Conservation (phyloP, 23 tunicate species). For the Aplidium turbinatum region DNA sequence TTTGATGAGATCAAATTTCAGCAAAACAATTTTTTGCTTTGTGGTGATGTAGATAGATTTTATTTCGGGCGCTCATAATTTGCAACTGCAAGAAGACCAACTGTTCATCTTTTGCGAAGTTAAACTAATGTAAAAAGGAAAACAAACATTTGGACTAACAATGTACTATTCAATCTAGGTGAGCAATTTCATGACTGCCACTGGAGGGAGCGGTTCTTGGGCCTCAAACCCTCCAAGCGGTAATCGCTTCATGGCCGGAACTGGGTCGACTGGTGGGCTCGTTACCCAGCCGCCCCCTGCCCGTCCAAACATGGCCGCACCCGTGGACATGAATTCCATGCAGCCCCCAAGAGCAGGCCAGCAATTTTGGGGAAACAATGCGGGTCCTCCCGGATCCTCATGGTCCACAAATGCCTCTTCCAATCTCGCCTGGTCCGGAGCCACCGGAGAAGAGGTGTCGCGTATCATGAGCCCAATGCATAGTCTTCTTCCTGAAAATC, state of each 20-base stretch:
- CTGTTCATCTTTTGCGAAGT: too few species aligned
- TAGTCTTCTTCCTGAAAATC: conserved; percentile 83
- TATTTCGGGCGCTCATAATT: too few species aligned
- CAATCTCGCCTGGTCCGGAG: conserved; percentile 59
- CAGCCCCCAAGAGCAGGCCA: conserved; percentile 13
- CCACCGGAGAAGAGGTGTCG: conserved; percentile 51
- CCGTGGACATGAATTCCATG: too few species aligned
- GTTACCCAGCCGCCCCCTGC: conserved; percentile 37
- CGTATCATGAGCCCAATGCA: conserved; percentile 86
- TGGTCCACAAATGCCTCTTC: conserved; percentile 24
- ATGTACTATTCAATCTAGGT: too few species aligned
- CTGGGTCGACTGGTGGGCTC: conserved; percentile 48
- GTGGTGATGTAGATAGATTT: too few species aligned
- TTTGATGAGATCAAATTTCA: too few species aligned
- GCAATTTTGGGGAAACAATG: conserved; percentile 31
- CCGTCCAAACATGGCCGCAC: conserved; percentile 8
- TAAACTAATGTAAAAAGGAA: too few species aligned
- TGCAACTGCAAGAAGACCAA: too few species aligned
- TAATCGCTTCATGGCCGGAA: conserved; percentile 27
- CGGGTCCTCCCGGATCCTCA: conserved; percentile 24
- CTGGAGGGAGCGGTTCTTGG: conserved; percentile 53
- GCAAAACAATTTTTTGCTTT: too few species aligned
- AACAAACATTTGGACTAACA: too few species aligned
- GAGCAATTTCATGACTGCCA: conserved; percentile 57
- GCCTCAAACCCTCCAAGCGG: conserved; percentile 13